These are phyloP conservation scores for Odontocolon sp. DNA, from an alignment of 2,888 invertebrate species.

Conservation along the genomic window DNA sequence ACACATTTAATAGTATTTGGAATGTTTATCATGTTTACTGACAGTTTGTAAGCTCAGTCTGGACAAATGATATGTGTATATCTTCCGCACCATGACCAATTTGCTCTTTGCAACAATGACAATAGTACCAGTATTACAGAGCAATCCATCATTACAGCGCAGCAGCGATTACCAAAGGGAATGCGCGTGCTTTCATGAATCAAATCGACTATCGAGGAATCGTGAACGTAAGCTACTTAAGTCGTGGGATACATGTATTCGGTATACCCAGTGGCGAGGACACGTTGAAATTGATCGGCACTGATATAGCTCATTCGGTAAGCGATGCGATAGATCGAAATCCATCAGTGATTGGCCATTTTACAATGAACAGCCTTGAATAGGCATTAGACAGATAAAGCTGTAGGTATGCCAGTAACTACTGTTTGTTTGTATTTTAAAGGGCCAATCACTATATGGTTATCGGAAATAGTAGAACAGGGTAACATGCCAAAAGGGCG, in stretches of 20 bases:
- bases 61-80: not conserved
- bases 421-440: too few relatives aligned
- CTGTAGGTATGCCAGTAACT: too few relatives aligned
- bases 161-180: conserved; percentile 28
- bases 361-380: too few relatives aligned
- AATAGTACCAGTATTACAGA: not conserved
- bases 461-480: too few relatives aligned
- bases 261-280: conserved; percentile 19
- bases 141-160: not conserved
- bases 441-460: too few relatives aligned
- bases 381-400: too few relatives aligned
- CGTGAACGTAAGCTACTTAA: conserved; percentile 53
- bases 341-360: too few relatives aligned
- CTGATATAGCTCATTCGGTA: conserved; percentile 36
- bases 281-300: conserved; percentile 37
- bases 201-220: conserved; percentile 48
- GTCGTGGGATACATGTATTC: conserved; percentile 48
- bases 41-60: not conserved
- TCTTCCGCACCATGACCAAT: not conserved
- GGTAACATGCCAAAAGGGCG: not conserved
- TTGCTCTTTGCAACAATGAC: not conserved
- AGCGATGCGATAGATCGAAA: too few relatives aligned
- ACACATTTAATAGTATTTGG: too few relatives aligned
- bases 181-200: conserved; percentile 43
- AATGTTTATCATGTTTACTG: not conserved